phyloP scores from a whole-genome alignment of 2,113 vertebrate genomes.

The Tetrao urogallus region DNA sequence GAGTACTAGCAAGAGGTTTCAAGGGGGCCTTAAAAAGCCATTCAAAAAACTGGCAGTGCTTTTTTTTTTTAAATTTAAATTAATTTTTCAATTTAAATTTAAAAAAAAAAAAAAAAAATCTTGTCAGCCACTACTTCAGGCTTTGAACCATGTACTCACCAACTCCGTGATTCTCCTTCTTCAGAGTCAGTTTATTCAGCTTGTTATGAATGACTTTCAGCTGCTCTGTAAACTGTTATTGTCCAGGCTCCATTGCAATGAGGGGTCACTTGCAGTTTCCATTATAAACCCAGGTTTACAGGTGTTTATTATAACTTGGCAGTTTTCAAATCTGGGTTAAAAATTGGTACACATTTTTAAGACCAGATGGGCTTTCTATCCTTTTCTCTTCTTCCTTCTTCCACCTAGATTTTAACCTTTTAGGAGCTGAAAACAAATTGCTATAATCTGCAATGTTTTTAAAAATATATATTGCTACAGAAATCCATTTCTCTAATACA shows the following conservation, averaged over 20 bases:
- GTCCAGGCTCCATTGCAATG: slow-evolving; percentile 35
- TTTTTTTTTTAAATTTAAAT: too few species aligned
- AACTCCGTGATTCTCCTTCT: not conserved
- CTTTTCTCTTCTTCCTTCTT: not conserved
- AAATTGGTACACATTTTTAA: slow-evolving; percentile 26
- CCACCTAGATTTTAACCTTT: slow-evolving; percentile 37
- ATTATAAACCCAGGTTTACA: slow-evolving; percentile 59
- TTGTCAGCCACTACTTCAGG: not conserved
- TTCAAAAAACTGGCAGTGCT: slow-evolving; percentile 39
- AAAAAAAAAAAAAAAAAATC: not conserved
- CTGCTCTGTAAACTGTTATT: slow-evolving; percentile 68
- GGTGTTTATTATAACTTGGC: slow-evolving; percentile 72
- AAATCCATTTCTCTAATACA: not conserved
- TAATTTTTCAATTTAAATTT: too few species aligned
- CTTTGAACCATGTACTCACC: not conserved
- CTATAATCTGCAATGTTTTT: not conserved
- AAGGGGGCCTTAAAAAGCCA: not conserved
- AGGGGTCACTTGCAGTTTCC: slow-evolving; percentile 64
- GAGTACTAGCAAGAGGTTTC: not conserved
- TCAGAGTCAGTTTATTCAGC: slow-evolving; percentile 43
- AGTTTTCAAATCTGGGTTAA: slow-evolving; percentile 65
- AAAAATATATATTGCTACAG: not conserved
- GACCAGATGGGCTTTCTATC: slow-evolving; percentile 40
- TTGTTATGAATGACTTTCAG: slow-evolving; percentile 71
- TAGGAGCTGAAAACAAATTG: not conserved